Percentiles rank a stretch among this genome's conserved stretches.
These are phyloP conservation scores for Selene dorsalis DNA, from an alignment of 2,797 vertebrate species.

Conservation along the genomic window DNA sequence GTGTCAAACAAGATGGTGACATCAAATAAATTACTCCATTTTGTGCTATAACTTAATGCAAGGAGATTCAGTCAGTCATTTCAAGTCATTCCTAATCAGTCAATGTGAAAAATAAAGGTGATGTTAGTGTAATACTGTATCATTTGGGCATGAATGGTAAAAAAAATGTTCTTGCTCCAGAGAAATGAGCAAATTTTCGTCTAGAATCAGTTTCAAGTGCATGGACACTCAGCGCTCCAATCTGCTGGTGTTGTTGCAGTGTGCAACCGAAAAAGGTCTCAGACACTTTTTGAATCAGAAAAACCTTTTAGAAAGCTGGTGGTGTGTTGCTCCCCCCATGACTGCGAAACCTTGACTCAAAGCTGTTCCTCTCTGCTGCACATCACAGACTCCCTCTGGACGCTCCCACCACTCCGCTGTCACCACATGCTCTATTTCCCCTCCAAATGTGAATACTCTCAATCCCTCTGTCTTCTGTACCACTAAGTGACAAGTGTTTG, in stretches of 20 bases:
- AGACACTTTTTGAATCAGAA: conserved; percentile 34
- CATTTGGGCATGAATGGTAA: not conserved
- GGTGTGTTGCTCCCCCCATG: conserved; percentile 40
- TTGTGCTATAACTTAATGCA: conserved; percentile 1
- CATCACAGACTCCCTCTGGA: conserved; percentile 70
- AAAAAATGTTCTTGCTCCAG: not conserved
- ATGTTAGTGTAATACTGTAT: conserved; percentile 6
- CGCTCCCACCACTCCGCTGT: conserved; percentile 62
- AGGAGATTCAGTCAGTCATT: not conserved
- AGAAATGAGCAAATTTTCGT: conserved; percentile 5
- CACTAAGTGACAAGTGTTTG: conserved; percentile 50
- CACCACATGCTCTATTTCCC: conserved; percentile 75
- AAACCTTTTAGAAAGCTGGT: conserved; percentile 49
- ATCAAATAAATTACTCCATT: conserved; percentile 5
- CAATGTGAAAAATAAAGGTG: not conserved
- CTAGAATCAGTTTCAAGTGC: conserved; percentile 6
- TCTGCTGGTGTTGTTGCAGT: not conserved
- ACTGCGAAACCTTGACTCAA: conserved; percentile 63
- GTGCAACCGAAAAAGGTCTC: not conserved
- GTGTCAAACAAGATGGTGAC: not conserved
- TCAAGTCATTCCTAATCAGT: not conserved
- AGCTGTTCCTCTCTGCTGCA: conserved; percentile 73
- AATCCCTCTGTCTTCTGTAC: conserved; percentile 55
- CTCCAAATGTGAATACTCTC: conserved; percentile 72
- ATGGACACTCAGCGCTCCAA: not conserved